Base-by-base conservation (phyloP, 2,113 vertebrate species). In the Campylomormyrus tamandua region DNA sequence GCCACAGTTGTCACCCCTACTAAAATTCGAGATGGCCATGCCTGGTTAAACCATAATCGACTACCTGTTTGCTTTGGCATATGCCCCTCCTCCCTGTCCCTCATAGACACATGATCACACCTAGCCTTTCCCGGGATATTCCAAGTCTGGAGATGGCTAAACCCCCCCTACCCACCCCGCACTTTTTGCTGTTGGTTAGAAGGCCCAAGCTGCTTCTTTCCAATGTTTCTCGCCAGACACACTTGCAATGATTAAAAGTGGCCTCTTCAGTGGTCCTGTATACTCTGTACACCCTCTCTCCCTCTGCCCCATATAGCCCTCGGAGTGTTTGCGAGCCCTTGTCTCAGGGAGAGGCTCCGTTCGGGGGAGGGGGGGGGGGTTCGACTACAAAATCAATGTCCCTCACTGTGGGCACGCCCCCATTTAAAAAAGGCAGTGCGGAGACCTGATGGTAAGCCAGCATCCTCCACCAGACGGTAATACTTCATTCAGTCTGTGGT, bases 371-470 rank as follows among this genome's bases (percentile, higher is more conserved):
- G 35, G 39, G 35, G 39, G 39, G 96, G 97, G 97, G 97, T 99
- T 97, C 97, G 97, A 96, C 96, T 95, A 96, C 95, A 95, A 95
- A 97, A 99, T 99, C 98, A 98, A 98, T 99, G 98, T 96, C 97
- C 96, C 96, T 97, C 97, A 96, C 97, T 96, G 95, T 93, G 95
- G 96, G 96, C 96, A 95, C 91, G 93, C 95, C 95, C 96, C 96
- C 97, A 98, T 98, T 98, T 98, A 98, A 97, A 98, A 97, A 98
- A 97, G 97, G 97, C 97, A 98, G 98, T 97, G 98, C 97, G 97
- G 97, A 98, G 97, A 97, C 98, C 96, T 96, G 97, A 96, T 97
- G 97, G 97, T 97, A 97, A 97, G 96, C 96, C 94, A 96, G 95
- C 95, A 96, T 95, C 95, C 95, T 96, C 95, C 95, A 96, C 97